Conservation (phyloP, 2,113 vertebrate species). For the Phrynocephalus versicolor region DNA sequence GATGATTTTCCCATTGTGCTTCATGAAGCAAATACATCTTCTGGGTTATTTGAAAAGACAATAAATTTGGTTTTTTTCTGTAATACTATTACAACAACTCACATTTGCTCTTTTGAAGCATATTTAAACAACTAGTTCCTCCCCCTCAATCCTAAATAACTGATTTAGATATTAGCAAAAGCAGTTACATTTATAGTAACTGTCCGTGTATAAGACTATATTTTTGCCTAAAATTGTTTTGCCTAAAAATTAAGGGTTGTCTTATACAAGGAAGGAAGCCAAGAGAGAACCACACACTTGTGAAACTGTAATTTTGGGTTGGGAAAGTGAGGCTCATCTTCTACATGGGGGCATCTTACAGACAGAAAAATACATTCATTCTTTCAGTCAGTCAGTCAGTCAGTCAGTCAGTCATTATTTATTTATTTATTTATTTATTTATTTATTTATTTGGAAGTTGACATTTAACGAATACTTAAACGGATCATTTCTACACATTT, state of each 20-base stretch:
- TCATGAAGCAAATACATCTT: slow-evolving; percentile 39
- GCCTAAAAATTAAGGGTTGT: too few relatives aligned
- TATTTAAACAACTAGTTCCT: not conserved
- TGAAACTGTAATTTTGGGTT: too few relatives aligned
- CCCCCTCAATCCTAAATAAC: not conserved
- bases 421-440: not conserved
- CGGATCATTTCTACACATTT: not conserved
- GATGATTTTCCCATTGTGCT: slow-evolving; percentile 35
- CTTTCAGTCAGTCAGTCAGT: too few relatives aligned
- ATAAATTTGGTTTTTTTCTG: slow-evolving; percentile 22
- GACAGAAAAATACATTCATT: too few relatives aligned
- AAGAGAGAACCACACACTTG: too few relatives aligned
- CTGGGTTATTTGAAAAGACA: slow-evolving; percentile 38
- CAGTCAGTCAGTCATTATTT: not conserved
- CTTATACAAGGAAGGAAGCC: too few relatives aligned
- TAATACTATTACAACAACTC: not conserved
- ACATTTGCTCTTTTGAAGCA: not conserved
- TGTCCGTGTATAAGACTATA: too few relatives aligned
- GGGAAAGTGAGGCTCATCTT: too few relatives aligned
- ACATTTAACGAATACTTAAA: not conserved
- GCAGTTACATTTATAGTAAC: not conserved
- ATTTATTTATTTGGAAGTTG: not conserved
- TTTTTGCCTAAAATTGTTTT: too few relatives aligned
- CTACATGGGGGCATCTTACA: too few relatives aligned
- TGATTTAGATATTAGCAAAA: not conserved